Evolutionary conservation across 2,888 invertebrate genomes (phyloP).

Genomic region (Balanococcus diminutus): DNA sequence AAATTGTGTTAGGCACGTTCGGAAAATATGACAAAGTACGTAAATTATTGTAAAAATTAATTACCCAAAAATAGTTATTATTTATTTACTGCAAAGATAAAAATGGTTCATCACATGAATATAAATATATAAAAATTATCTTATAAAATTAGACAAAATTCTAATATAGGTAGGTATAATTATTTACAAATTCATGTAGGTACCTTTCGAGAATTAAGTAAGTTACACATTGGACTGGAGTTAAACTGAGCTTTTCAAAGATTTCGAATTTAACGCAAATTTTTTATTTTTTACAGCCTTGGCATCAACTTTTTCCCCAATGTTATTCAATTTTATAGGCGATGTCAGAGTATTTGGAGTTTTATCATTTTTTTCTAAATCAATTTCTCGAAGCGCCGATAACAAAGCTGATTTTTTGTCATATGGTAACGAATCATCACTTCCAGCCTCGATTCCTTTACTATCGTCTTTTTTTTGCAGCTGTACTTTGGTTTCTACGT

Average conservation of each 20-base stretch:
- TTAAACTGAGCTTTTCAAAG: conserved; percentile 2
- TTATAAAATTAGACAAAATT: background rate
- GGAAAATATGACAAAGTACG: background rate
- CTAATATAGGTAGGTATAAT: no score
- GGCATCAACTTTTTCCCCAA: background rate
- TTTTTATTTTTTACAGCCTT: background rate
- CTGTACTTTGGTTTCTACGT: background rate
- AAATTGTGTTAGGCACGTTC: background rate
- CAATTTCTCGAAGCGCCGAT: conserved; percentile 34
- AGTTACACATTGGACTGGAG: no score
- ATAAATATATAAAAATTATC: background rate
- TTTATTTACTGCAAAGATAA: background rate
- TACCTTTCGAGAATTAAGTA: background rate
- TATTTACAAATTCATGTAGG: no score
- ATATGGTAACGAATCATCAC: background rate
- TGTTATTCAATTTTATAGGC: background rate
- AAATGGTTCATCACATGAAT: background rate
- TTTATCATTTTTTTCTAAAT: conserved; percentile 29
- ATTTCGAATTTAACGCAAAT: background rate
- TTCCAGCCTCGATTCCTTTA: background rate
- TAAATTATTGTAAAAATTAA: background rate
- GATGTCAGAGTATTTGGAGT: background rate
- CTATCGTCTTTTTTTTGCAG: background rate
- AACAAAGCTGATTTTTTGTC: conserved; percentile 45
- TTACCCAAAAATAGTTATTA: background rate